phyloP scores from a whole-genome alignment of 2,888 invertebrate species.

The Saturnia pavonia region DNA sequence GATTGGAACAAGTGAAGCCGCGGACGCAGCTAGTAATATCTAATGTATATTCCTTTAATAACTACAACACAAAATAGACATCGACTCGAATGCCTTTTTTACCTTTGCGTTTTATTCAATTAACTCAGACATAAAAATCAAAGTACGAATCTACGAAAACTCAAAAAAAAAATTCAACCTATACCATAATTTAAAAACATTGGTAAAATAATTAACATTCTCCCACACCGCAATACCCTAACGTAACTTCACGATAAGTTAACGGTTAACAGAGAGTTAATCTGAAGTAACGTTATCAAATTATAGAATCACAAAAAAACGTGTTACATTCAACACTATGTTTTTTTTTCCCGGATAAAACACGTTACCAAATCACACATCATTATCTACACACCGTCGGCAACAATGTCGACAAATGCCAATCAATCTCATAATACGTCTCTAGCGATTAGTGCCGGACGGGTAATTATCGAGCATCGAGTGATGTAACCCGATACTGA shows the following conservation, averaged over 20 bases:
- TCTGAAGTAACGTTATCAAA: slow-evolving; percentile 8
- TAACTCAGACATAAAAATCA: no score
- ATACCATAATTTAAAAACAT: background rate
- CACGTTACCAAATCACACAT: slow-evolving; percentile 50
- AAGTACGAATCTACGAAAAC: no score
- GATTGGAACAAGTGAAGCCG: no score
- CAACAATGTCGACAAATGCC: slow-evolving; percentile 56
- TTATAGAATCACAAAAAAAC: slow-evolving; percentile 21
- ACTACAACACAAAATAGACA: no score
- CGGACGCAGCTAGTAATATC: no score
- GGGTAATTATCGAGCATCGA: slow-evolving; percentile 60
- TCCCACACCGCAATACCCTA: background rate
- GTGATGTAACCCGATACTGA: slow-evolving; percentile 56
- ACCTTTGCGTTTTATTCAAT: no score
- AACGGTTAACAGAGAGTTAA: slow-evolving; percentile 4
- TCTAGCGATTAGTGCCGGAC: slow-evolving; percentile 64
- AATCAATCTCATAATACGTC: slow-evolving; percentile 72
- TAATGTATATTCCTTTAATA: no score
- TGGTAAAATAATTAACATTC: background rate
- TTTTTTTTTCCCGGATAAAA: slow-evolving; percentile 15
- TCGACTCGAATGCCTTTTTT: no score
- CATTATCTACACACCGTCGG: slow-evolving; percentile 52
- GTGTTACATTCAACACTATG: slow-evolving; percentile 22
- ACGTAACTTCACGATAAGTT: background rate
- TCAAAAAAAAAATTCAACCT: no score